Conservation (phyloP, 1,140 invertebrate species). For the Cotesia glomerata region DNA sequence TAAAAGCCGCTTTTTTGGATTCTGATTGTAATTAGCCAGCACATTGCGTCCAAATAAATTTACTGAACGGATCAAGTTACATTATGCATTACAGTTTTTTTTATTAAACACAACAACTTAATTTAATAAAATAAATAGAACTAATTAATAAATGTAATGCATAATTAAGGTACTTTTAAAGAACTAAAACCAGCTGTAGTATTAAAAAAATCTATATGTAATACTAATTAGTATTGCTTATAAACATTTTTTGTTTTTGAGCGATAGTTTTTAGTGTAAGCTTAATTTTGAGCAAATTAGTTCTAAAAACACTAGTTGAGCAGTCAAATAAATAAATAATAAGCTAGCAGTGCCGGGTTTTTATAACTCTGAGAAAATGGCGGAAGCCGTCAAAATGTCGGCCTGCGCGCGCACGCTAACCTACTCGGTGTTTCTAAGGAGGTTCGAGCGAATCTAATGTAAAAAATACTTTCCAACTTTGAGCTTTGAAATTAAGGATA, state of each 20-base stretch:
- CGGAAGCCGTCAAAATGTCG: too few species aligned
- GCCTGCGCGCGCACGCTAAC: too few species aligned
- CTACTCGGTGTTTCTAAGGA: too few species aligned
- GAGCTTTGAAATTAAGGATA: too few species aligned
- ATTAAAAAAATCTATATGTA: not conserved
- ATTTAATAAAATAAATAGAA: slow-evolving; percentile 4
- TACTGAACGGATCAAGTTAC: slow-evolving; percentile 43
- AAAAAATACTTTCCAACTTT: too few species aligned
- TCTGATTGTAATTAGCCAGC: slow-evolving; percentile 37
- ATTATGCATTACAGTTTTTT: slow-evolving; percentile 20
- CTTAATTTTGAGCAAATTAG: slow-evolving; percentile 17
- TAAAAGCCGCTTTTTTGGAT: slow-evolving; percentile 33
- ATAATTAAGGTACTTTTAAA: slow-evolving; percentile 28
- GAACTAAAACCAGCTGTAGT: slow-evolving; percentile 23
- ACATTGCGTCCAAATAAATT: slow-evolving; percentile 45
- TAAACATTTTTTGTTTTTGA: slow-evolving; percentile 8
- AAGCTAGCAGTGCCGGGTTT: too few species aligned
- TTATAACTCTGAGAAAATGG: too few species aligned
- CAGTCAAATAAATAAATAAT: slow-evolving; percentile 32
- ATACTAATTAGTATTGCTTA: slow-evolving; percentile 14
- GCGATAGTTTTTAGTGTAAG: not conserved
- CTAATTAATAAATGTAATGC: slow-evolving; percentile 12
- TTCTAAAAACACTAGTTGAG: slow-evolving; percentile 48
- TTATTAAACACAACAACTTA: not conserved
- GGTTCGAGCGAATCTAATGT: too few species aligned